Evolutionary conservation across 2,888 invertebrate species (phyloP).

Genomic region (Orthosia incerta): DNA sequence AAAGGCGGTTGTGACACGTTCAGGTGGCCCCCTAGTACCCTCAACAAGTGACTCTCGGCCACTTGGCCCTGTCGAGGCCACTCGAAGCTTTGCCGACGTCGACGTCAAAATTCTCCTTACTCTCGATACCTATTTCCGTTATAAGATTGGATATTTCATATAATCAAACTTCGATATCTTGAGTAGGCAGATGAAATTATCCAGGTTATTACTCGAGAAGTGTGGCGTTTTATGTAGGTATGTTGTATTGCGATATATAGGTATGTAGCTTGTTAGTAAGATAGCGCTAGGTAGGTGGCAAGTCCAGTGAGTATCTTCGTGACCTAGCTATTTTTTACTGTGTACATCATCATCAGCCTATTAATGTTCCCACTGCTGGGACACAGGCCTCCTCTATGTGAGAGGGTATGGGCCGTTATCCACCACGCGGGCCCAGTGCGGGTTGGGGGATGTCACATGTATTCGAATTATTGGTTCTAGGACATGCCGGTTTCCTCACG

Average conservation of each 20-base stretch:
- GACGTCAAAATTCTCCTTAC: slow-evolving; percentile 75
- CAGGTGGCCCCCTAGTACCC: slow-evolving; percentile 75
- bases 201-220: neutral
- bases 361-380: too few species aligned
- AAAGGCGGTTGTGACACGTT: slow-evolving; percentile 77
- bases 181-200: slow-evolving; percentile 36
- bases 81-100: slow-evolving; percentile 76
- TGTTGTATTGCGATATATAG: neutral
- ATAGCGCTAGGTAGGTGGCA: slow-evolving; percentile 1
- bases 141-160: slow-evolving; percentile 59
- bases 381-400: too few species aligned
- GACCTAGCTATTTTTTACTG: slow-evolving; percentile 35
- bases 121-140: slow-evolving; percentile 69
- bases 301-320: neutral
- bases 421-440: too few species aligned
- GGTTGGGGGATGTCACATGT: too few species aligned
- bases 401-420: too few species aligned
- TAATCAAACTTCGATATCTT: slow-evolving; percentile 51
- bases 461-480: too few species aligned
- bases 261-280: neutral
- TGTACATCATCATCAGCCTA: too few species aligned
- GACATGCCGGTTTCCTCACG: too few species aligned
- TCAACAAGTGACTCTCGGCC: slow-evolving; percentile 69
- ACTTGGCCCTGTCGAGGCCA: slow-evolving; percentile 72
- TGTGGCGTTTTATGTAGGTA: neutral